phyloP scores from a whole-genome alignment of 2,888 invertebrate genomes.

The Melikaiella ostensackeni region DNA sequence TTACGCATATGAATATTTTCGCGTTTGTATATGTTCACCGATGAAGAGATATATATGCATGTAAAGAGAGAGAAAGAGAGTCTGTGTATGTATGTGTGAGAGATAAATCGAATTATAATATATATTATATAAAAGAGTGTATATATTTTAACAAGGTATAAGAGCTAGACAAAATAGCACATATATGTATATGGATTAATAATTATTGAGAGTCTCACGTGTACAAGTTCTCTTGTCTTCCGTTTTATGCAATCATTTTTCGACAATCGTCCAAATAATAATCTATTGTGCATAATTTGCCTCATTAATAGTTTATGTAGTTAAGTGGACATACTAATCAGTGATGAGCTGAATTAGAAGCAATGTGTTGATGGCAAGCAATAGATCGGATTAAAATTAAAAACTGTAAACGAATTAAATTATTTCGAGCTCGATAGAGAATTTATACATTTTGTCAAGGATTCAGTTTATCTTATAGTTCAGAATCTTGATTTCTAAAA shows the following conservation, averaged over 20 bases:
- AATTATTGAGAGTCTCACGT: conserved; percentile 52
- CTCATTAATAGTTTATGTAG: conserved; percentile 20
- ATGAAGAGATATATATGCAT: conserved; percentile 34
- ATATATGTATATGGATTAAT: conserved; percentile 47
- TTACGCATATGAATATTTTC: conserved; percentile 35
- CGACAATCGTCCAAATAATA: conserved; percentile 34
- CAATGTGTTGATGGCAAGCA: background rate
- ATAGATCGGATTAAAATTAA: background rate
- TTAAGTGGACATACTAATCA: conserved; percentile 22
- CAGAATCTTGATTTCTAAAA: background rate
- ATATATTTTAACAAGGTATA: conserved; percentile 48
- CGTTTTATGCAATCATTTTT: conserved; percentile 28
- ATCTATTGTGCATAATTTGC: conserved; percentile 31
- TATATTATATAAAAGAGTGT: conserved; percentile 52
- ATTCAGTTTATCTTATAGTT: background rate
- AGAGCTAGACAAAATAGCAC: conserved; percentile 28
- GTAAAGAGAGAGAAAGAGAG: conserved; percentile 49
- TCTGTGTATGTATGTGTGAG: conserved; percentile 45
- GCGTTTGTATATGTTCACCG: conserved; percentile 38
- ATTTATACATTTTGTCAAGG: background rate
- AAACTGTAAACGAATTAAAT: background rate
- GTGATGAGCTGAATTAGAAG: conserved; percentile 2
- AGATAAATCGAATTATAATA: conserved; percentile 53
- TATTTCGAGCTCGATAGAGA: background rate
- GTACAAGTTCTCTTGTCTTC: conserved; percentile 47